Percentiles rank a stretch among this genome's conserved stretches.
Conservation (phyloP, 1,140 invertebrate species). For the Anoplophora glabripennis region DNA sequence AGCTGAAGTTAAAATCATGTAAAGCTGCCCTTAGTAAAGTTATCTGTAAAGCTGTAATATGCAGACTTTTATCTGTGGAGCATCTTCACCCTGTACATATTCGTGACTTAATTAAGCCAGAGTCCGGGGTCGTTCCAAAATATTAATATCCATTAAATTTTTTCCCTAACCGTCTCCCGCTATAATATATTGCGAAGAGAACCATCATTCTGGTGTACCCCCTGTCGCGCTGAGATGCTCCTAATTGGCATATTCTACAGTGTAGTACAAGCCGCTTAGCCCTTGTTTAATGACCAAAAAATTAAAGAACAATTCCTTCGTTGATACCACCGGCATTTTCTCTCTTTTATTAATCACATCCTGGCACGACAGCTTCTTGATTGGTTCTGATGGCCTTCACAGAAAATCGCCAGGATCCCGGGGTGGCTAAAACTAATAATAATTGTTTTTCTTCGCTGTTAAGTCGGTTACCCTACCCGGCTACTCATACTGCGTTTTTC, state of each 20-base stretch:
- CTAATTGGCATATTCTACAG: constrained; percentile 38
- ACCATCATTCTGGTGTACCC: constrained; percentile 25
- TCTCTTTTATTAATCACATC: constrained; percentile 42
- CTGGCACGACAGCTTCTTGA: constrained; percentile 38
- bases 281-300: constrained; percentile 37
- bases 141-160: constrained; percentile 37
- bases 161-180: constrained; percentile 16
- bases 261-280: constrained; percentile 25
- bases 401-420: constrained; percentile 34
- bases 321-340: constrained; percentile 10
- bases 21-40: too few relatives aligned
- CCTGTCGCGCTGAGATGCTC: constrained; percentile 27
- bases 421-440: constrained; percentile 39
- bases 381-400: constrained; percentile 37
- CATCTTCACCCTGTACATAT: neutral
- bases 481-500: constrained; percentile 42
- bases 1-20: too few relatives aligned
- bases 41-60: too few relatives aligned
- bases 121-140: constrained; percentile 22
- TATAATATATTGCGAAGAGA: constrained; percentile 34
- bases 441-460: constrained; percentile 30
- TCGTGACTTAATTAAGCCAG: constrained; percentile 30
- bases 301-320: constrained; percentile 31
- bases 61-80: too few relatives aligned
- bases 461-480: constrained; percentile 23